Percentiles rank a stretch among this genome's conserved stretches.
These are phyloP conservation scores for Albula goreensis DNA, from an alignment of 2,113 vertebrate genomes.

Conservation along the genomic window DNA sequence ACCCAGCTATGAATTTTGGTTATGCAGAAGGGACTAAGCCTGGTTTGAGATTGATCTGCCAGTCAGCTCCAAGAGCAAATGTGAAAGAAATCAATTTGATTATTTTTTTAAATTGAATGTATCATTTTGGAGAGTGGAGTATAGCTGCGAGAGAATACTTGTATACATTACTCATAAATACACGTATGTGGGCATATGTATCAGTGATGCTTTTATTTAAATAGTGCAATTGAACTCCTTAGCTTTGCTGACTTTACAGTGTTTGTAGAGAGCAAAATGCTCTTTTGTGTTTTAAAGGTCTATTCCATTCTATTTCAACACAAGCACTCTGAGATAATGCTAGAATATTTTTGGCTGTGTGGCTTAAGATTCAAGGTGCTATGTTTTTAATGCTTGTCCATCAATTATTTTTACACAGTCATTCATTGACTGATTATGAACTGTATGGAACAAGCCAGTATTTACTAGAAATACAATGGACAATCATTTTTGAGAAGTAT, in stretches of 20 bases:
- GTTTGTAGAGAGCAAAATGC: background rate
- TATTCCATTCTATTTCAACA: background rate
- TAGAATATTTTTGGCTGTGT: background rate
- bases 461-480: background rate
- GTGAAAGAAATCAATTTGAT: too few species aligned
- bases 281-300: background rate
- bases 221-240: background rate
- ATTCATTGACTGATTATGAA: background rate
- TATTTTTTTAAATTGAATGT: too few species aligned
- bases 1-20: background rate
- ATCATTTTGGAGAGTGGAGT: too few species aligned
- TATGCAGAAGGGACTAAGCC: background rate
- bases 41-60: background rate
- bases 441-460: background rate
- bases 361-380: background rate
- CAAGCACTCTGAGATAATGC: background rate
- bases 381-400: background rate
- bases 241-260: background rate
- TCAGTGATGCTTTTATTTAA: background rate
- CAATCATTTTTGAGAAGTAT: background rate
- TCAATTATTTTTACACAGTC: background rate
- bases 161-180: background rate
- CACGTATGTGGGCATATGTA: background rate
- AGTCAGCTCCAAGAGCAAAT: background rate
- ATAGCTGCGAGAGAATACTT: background rate